Conservation (phyloP, 1,140 invertebrate genomes). For the Phocides pigmalion region DNA sequence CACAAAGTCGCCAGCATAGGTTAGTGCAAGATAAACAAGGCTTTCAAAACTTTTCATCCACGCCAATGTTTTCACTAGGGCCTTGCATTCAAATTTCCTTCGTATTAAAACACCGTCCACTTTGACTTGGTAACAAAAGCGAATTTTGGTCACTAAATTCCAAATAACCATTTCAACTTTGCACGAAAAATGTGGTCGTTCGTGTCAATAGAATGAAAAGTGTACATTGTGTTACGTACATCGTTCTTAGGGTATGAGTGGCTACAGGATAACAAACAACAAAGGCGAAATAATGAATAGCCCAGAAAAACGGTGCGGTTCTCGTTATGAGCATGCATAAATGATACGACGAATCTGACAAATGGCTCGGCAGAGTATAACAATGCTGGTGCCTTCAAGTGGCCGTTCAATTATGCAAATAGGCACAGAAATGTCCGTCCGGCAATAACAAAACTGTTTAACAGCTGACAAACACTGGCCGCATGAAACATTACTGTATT, state of each 20-base stretch:
- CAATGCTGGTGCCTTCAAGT: constrained; percentile 81
- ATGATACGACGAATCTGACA: constrained; percentile 82
- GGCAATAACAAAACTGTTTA: constrained; percentile 82
- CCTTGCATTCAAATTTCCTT: too few relatives aligned
- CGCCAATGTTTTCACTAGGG: too few relatives aligned
- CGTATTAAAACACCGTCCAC: neutral
- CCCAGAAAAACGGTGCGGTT: constrained; percentile 74
- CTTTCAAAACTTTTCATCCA: too few relatives aligned
- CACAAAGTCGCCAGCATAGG: too few relatives aligned
- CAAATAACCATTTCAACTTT: neutral
- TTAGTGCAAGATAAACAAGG: too few relatives aligned
- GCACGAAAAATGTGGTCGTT: neutral
- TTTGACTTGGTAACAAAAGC: neutral
- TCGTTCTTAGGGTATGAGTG: constrained; percentile 59
- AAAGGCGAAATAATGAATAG: constrained; percentile 79
- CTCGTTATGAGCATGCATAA: constrained; percentile 82
- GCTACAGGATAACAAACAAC: constrained; percentile 63
- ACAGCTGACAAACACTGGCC: constrained; percentile 73
- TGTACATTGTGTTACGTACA: constrained; percentile 57
- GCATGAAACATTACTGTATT: constrained; percentile 67
- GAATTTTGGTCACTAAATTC: constrained; percentile 23
- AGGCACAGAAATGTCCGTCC: constrained; percentile 72
- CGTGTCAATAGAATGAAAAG: constrained; percentile 56
- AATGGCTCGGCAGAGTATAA: constrained; percentile 82
- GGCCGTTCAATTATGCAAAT: constrained; percentile 83